Percentiles rank a stretch among this genome's conserved stretches.
These are phyloP conservation scores for Engraulis encrasicolus DNA, from an alignment of 2,113 vertebrate species.

Conservation along the genomic window DNA sequence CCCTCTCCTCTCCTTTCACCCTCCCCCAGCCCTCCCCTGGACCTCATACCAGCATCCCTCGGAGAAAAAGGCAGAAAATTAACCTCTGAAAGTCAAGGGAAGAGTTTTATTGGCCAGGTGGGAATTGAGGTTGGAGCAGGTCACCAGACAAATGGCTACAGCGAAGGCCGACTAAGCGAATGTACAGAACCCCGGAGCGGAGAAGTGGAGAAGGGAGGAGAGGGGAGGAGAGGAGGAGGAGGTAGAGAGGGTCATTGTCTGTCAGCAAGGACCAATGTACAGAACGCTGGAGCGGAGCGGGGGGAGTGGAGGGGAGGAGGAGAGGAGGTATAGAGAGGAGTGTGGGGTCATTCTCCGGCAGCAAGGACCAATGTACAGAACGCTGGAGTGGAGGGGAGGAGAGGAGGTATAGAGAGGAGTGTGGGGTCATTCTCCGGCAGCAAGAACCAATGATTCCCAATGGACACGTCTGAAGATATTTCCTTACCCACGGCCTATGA, in stretches of 20 bases:
- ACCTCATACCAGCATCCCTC: constrained; percentile 32
- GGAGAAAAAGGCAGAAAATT: constrained; percentile 50
- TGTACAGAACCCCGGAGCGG: background rate
- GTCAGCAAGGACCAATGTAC: no score
- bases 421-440: constrained; percentile 41
- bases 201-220: constrained; percentile 40
- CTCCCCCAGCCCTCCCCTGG: background rate
- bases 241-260: no score
- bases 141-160: constrained; percentile 50
- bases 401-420: no score
- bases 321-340: no score
- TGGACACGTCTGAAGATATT: constrained; percentile 45
- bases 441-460: constrained; percentile 47
- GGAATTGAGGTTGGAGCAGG: constrained; percentile 62
- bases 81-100: constrained; percentile 49
- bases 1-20: constrained; percentile 8
- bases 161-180: background rate
- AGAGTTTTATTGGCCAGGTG: constrained; percentile 60
- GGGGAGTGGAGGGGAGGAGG: no score
- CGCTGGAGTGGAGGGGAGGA: no score
- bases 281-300: no score
- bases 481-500: constrained; percentile 56
- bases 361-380: no score
- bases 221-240: no score
- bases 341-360: no score